Percentiles rank a stretch among this genome's conserved stretches.
These are phyloP conservation scores for Caenorhabditis sulstoni DNA, from an alignment of 2,888 invertebrate species.

Conservation along the genomic window DNA sequence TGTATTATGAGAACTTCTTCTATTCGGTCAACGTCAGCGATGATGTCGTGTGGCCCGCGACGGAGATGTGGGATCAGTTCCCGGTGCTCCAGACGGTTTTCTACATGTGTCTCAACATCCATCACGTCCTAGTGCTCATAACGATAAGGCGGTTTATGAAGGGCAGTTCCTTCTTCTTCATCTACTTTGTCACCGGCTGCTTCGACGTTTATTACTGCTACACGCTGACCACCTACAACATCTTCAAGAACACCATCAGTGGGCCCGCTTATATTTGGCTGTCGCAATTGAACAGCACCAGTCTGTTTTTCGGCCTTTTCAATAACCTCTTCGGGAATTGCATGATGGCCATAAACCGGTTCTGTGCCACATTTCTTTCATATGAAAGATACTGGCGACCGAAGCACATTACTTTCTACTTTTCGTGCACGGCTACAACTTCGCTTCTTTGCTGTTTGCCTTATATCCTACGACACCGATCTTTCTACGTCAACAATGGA, in stretches of 20 bases:
- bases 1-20: slow-evolving; percentile 51
- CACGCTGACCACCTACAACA: slow-evolving; percentile 47
- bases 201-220: slow-evolving; percentile 51
- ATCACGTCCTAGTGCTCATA: slow-evolving; percentile 43
- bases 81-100: slow-evolving; percentile 30
- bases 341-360: slow-evolving; percentile 53
- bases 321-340: slow-evolving; percentile 48
- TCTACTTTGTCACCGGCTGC: slow-evolving; percentile 49
- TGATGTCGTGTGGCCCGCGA: slow-evolving; percentile 27
- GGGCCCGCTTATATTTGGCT: slow-evolving; percentile 39
- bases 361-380: slow-evolving; percentile 48
- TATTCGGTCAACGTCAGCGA: slow-evolving; percentile 39
- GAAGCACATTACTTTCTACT: slow-evolving; percentile 32
- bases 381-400: slow-evolving; percentile 49
- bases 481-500: slow-evolving; percentile 27
- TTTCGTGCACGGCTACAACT: slow-evolving; percentile 24
- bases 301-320: slow-evolving; percentile 45
- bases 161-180: slow-evolving; percentile 50
- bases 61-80: slow-evolving; percentile 44
- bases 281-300: slow-evolving; percentile 39
- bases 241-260: slow-evolving; percentile 50
- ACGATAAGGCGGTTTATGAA: slow-evolving; percentile 42
- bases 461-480: slow-evolving; percentile 39
- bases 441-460: slow-evolving; percentile 34
- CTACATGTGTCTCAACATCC: slow-evolving; percentile 49